These are phyloP conservation scores for Propithecus deckenii DNA, from an alignment of 2,797 vertebrate species.

Conservation along the genomic window DNA sequence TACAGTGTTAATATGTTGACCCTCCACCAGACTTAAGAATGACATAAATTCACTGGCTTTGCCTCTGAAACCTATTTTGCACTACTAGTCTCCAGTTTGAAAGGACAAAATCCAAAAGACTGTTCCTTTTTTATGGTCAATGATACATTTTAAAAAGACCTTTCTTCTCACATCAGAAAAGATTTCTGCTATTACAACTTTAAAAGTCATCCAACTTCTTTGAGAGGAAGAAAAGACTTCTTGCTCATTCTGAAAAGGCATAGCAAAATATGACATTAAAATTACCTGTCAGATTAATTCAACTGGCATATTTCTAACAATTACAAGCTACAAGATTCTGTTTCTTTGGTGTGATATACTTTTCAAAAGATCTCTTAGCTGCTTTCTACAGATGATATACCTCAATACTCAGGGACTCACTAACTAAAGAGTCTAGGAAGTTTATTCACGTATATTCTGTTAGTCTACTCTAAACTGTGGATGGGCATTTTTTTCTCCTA, in stretches of 20 bases:
- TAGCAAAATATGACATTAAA: background rate
- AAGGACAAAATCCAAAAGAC: conserved; percentile 26
- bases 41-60: background rate
- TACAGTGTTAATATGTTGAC: background rate
- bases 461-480: conserved; percentile 61
- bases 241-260: conserved; percentile 44
- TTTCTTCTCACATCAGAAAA: background rate
- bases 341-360: background rate
- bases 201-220: background rate
- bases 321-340: background rate
- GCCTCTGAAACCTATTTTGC: conserved; percentile 24
- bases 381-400: background rate
- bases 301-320: background rate
- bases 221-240: background rate
- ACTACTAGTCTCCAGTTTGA: background rate
- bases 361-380: background rate
- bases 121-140: background rate
- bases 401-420: background rate
- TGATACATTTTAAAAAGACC: background rate
- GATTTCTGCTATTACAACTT: conserved; percentile 7
- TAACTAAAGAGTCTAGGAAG: background rate
- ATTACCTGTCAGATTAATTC: background rate
- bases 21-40: background rate
- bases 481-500: conserved; percentile 54
- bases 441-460: conserved; percentile 24